Percentiles rank a stretch among this genome's conserved stretches.
Conservation (phyloP, 2,888 invertebrate genomes). For the Yponomeuta cagnagella region DNA sequence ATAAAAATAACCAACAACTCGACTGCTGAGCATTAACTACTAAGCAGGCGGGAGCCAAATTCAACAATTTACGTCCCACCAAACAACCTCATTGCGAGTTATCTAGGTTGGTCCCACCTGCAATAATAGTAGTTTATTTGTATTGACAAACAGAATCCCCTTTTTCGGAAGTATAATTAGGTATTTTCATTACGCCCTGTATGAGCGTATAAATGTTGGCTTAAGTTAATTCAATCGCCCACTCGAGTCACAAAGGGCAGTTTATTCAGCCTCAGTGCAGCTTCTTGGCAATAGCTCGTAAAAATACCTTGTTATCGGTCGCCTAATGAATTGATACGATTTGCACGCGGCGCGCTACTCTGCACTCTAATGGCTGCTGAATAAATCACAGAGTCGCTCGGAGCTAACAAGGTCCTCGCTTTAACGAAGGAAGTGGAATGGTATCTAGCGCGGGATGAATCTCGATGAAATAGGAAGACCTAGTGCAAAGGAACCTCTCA, state of each 20-base stretch:
- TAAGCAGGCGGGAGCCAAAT: too few relatives aligned
- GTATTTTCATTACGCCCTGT: too few relatives aligned
- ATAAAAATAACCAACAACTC: too few relatives aligned
- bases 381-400: background rate
- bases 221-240: background rate
- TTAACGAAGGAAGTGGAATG: background rate
- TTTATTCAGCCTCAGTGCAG: background rate
- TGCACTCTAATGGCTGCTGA: background rate
- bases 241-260: background rate
- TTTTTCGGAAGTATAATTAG: too few relatives aligned
- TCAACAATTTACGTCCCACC: too few relatives aligned
- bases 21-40: too few relatives aligned
- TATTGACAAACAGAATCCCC: too few relatives aligned
- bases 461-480: background rate
- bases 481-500: background rate
- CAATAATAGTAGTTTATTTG: too few relatives aligned
- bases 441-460: background rate
- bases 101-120: too few relatives aligned
- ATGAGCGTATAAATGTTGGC: too few relatives aligned
- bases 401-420: background rate
- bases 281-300: background rate
- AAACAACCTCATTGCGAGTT: too few relatives aligned
- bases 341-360: background rate
- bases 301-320: constrained; percentile 3
- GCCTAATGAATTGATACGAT: constrained; percentile 3